Percentiles rank a stretch among this genome's conserved stretches.
These are phyloP conservation scores for Pachyrhynchus sulphureomaculatus DNA, from an alignment of 1,140 invertebrate genomes.

Conservation along the genomic window DNA sequence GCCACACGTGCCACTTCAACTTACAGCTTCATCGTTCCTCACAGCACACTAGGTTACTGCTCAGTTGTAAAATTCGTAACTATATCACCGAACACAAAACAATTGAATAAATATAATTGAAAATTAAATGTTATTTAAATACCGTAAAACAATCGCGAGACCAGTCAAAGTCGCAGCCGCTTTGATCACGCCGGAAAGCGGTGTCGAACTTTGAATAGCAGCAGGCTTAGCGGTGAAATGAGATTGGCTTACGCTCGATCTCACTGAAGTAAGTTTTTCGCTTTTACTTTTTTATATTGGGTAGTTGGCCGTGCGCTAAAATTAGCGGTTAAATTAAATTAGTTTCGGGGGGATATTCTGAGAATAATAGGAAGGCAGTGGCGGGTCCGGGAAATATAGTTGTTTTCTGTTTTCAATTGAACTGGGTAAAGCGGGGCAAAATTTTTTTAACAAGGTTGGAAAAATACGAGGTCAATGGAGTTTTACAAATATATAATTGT, in stretches of 20 bases:
- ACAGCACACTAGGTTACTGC: no score
- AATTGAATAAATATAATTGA: no score
- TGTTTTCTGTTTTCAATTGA: not conserved
- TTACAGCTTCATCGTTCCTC: no score
- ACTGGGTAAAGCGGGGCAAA: not conserved
- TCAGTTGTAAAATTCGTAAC: no score
- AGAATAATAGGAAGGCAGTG: not conserved
- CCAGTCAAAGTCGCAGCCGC: no score
- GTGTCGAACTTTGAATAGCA: not conserved
- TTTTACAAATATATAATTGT: no score
- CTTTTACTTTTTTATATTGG: slow-evolving; percentile 27
- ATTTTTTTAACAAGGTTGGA: no score
- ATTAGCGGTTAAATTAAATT: slow-evolving; percentile 1
- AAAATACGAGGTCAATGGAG: no score
- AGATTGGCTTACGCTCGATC: not conserved
- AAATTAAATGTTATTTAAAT: no score
- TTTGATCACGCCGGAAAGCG: slow-evolving; percentile 1
- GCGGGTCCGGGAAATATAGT: not conserved
- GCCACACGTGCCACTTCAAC: no score
- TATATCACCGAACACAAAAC: no score
- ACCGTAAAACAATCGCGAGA: no score
- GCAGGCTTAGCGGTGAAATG: not conserved
- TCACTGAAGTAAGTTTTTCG: slow-evolving; percentile 9
- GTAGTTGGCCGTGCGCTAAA: not conserved
- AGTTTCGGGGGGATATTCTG: not conserved